Evolutionary conservation across 2,113 vertebrate species (phyloP).

Genomic region (Cacatua alba): DNA sequence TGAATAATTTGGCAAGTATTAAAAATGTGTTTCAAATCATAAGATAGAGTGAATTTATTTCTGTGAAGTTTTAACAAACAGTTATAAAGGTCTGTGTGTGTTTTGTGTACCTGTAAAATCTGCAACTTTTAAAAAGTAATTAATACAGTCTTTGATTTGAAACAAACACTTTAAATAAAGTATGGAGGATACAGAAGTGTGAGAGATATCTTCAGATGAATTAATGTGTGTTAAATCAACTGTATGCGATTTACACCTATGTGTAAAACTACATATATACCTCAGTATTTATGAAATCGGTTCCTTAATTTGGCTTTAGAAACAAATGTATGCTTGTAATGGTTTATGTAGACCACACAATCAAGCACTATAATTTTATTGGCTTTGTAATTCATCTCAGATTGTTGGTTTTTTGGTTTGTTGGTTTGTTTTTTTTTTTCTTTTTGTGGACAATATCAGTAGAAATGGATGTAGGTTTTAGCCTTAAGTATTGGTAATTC

Average conservation of each 20-base stretch:
- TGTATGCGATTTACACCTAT: neutral
- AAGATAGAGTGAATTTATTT: neutral
- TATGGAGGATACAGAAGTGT: neutral
- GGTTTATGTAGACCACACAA: neutral
- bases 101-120: neutral
- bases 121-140: neutral
- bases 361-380: neutral
- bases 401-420: neutral
- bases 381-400: neutral
- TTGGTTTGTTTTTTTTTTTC: neutral
- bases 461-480: neutral
- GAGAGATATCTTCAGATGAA: neutral
- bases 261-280: neutral
- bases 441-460: neutral
- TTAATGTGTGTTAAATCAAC: neutral
- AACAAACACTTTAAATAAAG: neutral
- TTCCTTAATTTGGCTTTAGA: neutral
- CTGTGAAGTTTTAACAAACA: neutral
- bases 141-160: neutral
- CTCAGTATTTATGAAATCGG: neutral
- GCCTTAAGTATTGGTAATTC: neutral
- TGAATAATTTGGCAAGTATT: neutral
- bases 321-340: neutral
- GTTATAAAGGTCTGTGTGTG: neutral
- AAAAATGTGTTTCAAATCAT: neutral